A percentile compares a stretch with the other conserved stretches of the same genome.
phyloP scores from a whole-genome alignment of 2,113 vertebrate species.

The Recurvirostra avosetta region DNA sequence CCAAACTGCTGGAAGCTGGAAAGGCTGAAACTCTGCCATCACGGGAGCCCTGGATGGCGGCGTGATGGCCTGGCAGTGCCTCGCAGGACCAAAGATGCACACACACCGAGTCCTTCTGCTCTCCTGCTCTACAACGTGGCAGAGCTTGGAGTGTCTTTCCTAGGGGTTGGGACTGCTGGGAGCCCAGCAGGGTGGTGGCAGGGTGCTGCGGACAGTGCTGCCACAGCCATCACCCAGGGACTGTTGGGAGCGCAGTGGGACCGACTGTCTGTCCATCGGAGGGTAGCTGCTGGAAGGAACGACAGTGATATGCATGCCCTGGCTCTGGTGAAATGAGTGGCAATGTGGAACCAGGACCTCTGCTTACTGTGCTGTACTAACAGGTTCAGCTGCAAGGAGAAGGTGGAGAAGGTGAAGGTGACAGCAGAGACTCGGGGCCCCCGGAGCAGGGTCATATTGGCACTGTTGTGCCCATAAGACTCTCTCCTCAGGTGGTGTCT shows the following conservation, averaged over 20 bases:
- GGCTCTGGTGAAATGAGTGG: background rate
- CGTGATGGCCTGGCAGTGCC: background rate
- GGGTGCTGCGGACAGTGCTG: background rate
- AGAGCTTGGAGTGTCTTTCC: background rate
- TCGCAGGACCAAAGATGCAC: background rate
- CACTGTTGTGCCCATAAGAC: background rate
- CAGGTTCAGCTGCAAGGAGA: fast-evolving
- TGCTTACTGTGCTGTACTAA: fast-evolving
- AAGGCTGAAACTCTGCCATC: constrained; percentile 4
- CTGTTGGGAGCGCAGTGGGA: fast-evolving
- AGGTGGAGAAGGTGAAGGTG: background rate
- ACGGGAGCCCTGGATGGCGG: background rate
- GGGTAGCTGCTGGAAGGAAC: background rate
- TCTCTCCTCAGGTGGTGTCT: background rate
- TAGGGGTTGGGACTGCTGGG: fast-evolving
- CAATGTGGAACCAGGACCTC: fast-evolving
- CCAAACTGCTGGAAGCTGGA: constrained; percentile 54
- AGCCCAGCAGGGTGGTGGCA: background rate
- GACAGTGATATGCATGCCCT: fast-evolving
- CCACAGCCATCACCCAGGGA: background rate
- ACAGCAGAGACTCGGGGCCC: fast-evolving
- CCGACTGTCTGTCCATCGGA: fast-evolving
- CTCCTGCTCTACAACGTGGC: background rate
- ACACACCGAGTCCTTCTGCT: background rate
- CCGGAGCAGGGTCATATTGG: background rate